Conservation (phyloP, 2,113 vertebrate genomes). For the Probosciger aterrimus region DNA sequence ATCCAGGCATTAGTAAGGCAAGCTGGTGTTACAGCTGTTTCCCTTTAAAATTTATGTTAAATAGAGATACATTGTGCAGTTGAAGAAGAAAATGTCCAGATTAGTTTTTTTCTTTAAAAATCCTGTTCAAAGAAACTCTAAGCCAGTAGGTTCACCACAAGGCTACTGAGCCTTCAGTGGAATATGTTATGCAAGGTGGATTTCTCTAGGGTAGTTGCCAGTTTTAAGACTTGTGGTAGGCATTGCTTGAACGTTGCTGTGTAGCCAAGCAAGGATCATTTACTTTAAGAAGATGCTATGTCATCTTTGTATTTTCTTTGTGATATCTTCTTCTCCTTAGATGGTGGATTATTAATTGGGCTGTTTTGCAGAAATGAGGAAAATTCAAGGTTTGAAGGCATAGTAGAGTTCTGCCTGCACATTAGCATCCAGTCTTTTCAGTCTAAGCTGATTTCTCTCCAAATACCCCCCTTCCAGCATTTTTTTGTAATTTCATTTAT, state of each 20-base stretch:
- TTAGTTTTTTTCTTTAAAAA: slow-evolving; percentile 64
- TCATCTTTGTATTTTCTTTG: neutral
- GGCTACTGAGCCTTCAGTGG: slow-evolving; percentile 36
- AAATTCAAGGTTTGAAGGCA: neutral
- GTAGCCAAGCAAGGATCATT: slow-evolving; percentile 31
- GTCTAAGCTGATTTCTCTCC: neutral
- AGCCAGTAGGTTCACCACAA: slow-evolving; percentile 56
- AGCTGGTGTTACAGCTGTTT: neutral
- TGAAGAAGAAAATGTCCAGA: slow-evolving; percentile 32
- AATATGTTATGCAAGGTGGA: neutral
- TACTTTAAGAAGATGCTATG: slow-evolving; percentile 1
- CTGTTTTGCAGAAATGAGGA: neutral
- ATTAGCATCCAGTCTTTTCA: neutral
- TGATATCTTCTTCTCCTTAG: neutral
- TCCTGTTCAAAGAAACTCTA: slow-evolving; percentile 38
- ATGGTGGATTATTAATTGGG: neutral
- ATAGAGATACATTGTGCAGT: neutral
- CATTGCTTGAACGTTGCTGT: slow-evolving; percentile 45
- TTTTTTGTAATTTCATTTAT: neutral
- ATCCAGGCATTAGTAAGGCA: neutral
- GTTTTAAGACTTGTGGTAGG: slow-evolving; percentile 35
- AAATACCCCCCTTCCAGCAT: neutral
- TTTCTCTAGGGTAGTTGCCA: slow-evolving; percentile 48
- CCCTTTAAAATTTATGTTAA: neutral
- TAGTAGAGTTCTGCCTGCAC: neutral